These are phyloP conservation scores for Epinephelus lanceolatus DNA, from an alignment of 2,113 vertebrate species.

Conservation along the genomic window DNA sequence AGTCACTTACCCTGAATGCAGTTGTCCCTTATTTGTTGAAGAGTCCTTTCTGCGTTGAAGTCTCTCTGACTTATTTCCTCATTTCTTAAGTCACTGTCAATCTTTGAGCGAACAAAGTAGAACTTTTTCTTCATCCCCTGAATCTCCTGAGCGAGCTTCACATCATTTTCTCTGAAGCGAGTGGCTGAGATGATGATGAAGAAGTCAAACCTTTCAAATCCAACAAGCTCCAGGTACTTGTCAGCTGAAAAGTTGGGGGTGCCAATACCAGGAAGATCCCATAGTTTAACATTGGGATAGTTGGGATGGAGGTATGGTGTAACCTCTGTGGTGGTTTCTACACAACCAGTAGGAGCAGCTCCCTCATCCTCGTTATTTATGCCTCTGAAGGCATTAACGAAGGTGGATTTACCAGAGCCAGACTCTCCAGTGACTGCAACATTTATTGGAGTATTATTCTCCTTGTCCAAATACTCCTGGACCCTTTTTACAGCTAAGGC, in stretches of 20 bases:
- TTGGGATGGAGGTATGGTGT: constrained; percentile 33
- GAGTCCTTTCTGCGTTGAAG: neutral
- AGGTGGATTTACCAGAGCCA: constrained; percentile 41
- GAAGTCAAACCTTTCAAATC: constrained; percentile 52
- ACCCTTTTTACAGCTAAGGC: neutral
- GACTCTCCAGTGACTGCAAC: constrained; percentile 19
- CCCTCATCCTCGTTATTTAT: neutral
- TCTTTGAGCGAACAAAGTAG: constrained; percentile 62
- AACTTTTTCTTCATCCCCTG: constrained; percentile 49
- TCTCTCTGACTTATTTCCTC: neutral
- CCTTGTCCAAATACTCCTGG: neutral
- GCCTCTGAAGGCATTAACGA: constrained; percentile 39
- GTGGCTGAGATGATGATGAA: constrained; percentile 50
- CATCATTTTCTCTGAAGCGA: constrained; percentile 53
- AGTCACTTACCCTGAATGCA: neutral
- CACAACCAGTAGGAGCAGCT: constrained; percentile 34
- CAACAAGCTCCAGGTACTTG: constrained; percentile 6
- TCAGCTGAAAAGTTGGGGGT: constrained; percentile 10
- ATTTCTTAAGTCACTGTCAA: neutral
- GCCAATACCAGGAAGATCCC: constrained; percentile 59
- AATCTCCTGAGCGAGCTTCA: constrained; percentile 35
- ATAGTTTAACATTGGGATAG: constrained; percentile 18
- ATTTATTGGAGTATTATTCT: neutral
- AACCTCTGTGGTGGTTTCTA: neutral
- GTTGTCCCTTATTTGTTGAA: neutral